phyloP scores from a whole-genome alignment of 2,113 vertebrate species.

The Hippocampus guttulatus region DNA sequence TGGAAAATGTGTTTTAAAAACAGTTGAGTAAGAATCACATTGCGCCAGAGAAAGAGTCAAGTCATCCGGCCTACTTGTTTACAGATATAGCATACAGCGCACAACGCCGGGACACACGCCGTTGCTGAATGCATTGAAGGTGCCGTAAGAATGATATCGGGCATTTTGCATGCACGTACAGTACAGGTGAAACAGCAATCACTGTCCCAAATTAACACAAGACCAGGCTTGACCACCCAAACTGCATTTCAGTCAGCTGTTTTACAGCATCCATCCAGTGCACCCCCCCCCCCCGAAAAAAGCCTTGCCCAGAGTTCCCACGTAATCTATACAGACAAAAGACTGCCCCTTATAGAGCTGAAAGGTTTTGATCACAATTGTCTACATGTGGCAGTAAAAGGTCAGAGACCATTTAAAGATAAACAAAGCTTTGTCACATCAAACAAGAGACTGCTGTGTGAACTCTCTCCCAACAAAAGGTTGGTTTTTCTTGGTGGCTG shows the following conservation, averaged over 20 bases:
- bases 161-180: too few species aligned
- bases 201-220: too few species aligned
- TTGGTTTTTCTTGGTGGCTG: slow-evolving; percentile 32
- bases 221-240: not conserved
- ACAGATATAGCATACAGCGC: too few species aligned
- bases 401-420: slow-evolving; percentile 27
- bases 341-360: not conserved
- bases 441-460: slow-evolving; percentile 29
- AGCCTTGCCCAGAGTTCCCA: not conserved
- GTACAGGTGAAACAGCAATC: not conserved
- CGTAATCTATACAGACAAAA: not conserved
- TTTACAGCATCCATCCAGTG: not conserved
- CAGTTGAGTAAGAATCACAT: not conserved
- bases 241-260: not conserved
- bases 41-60: too few species aligned
- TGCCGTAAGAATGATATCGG: too few species aligned
- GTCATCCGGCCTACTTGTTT: too few species aligned
- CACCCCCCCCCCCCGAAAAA: not conserved
- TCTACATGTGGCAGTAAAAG: slow-evolving; percentile 6
- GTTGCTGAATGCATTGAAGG: too few species aligned
- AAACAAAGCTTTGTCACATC: slow-evolving; percentile 33
- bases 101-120: too few species aligned
- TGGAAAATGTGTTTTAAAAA: not conserved
- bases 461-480: slow-evolving; percentile 33
- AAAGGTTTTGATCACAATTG: not conserved